phyloP scores from a whole-genome alignment of 2,888 invertebrate species.

The Caenorhabditis sp. region DNA sequence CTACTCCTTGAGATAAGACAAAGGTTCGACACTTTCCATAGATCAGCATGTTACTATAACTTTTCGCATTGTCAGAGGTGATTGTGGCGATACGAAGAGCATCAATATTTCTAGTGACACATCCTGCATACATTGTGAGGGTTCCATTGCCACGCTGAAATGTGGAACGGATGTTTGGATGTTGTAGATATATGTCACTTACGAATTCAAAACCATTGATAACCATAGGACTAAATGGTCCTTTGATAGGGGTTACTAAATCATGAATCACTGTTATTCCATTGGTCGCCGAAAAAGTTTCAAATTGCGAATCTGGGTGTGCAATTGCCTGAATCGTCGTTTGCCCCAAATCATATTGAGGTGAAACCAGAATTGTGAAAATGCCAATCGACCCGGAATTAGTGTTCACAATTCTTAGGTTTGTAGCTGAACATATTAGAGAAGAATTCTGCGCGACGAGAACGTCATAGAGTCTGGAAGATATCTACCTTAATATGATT shows the following conservation, averaged over 20 bases:
- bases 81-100: background rate
- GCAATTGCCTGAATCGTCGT: background rate
- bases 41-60: background rate
- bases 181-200: too few species aligned
- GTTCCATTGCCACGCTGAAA: background rate
- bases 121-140: background rate
- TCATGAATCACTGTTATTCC: background rate
- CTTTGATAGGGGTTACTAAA: too few species aligned
- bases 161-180: too few species aligned
- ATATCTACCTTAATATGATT: background rate
- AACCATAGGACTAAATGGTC: background rate
- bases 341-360: background rate
- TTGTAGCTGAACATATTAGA: background rate
- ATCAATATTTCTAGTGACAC: background rate
- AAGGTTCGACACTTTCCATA: background rate
- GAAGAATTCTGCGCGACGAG: background rate
- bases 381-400: background rate
- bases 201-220: background rate
- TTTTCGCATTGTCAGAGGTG: background rate
- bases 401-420: background rate
- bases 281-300: background rate
- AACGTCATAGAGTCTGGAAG: background rate
- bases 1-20: background rate
- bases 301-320: background rate
- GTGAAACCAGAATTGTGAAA: background rate